phyloP scores from a whole-genome alignment of 2,888 invertebrate genomes.

The Molanna angustata region DNA sequence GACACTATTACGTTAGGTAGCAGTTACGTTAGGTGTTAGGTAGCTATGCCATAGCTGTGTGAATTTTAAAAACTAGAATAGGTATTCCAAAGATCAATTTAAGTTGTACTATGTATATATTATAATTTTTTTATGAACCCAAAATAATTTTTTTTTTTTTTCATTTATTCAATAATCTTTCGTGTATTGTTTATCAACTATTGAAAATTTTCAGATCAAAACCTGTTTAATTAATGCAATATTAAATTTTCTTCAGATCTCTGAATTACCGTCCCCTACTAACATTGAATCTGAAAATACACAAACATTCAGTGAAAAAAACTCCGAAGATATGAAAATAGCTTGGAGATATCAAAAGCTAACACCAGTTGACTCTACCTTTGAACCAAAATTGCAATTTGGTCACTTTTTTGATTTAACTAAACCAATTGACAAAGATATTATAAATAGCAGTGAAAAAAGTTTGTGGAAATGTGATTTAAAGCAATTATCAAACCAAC shows the following conservation, averaged over 20 bases:
- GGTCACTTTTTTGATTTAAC: conserved; percentile 84
- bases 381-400: conserved; percentile 53
- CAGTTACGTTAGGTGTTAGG: too few species aligned
- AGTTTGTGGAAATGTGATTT: conserved; percentile 51
- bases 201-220: neutral
- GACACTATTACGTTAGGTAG: too few species aligned
- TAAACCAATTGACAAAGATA: conserved; percentile 62
- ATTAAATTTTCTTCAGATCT: conserved; percentile 45
- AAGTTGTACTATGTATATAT: too few species aligned
- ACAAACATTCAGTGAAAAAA: conserved; percentile 35
- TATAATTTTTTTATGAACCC: too few species aligned
- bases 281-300: conserved; percentile 46
- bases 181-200: too few species aligned
- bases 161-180: too few species aligned
- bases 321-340: conserved; percentile 71
- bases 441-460: conserved; percentile 57
- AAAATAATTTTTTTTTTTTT: too few species aligned
- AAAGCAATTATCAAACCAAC: neutral
- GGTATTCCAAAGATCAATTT: too few species aligned
- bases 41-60: too few species aligned
- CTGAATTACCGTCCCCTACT: conserved; percentile 59
- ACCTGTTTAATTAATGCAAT: neutral
- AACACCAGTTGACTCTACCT: conserved; percentile 57
- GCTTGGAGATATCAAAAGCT: conserved; percentile 88
- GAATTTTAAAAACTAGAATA: too few species aligned